Percentiles rank a stretch among this genome's conserved stretches.
Conservation (phyloP, 2,888 invertebrate genomes). For the Caenorhabditis imperialis region DNA sequence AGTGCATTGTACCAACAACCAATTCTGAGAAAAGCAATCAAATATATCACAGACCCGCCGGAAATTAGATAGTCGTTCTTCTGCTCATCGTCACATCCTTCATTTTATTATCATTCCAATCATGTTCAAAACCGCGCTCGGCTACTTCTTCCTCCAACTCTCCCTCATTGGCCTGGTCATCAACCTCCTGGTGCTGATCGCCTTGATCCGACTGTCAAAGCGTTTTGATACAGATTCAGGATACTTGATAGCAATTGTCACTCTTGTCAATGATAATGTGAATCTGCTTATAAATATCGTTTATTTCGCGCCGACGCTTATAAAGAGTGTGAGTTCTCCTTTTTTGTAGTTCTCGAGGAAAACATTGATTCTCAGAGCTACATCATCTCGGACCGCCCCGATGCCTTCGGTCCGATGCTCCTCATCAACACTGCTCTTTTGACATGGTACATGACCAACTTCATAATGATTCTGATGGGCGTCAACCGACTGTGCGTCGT, state of each 20-base stretch:
- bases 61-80: too few relatives aligned
- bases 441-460: constrained; percentile 24
- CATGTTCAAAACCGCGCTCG: constrained; percentile 34
- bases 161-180: constrained; percentile 13
- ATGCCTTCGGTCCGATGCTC: background rate
- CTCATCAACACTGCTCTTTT: constrained; percentile 12
- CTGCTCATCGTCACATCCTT: too few relatives aligned
- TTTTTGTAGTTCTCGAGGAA: background rate
- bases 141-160: constrained; percentile 38
- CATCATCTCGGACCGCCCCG: constrained; percentile 15
- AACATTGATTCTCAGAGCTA: constrained; percentile 8
- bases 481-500: constrained; percentile 1
- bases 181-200: constrained; percentile 7
- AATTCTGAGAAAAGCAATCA: too few relatives aligned
- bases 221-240: constrained; percentile 11
- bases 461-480: constrained; percentile 19
- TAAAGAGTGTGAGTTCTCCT: constrained; percentile 4
- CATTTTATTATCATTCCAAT: too few relatives aligned
- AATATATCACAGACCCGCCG: too few relatives aligned
- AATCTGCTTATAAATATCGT: constrained; percentile 14
- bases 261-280: constrained; percentile 14
- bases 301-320: constrained; percentile 23
- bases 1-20: too few relatives aligned
- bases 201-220: constrained; percentile 6
- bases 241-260: constrained; percentile 11